Percentiles rank a stretch among this genome's conserved stretches.
phyloP scores from a whole-genome alignment of 1,140 invertebrate species.

The Globodera ellingtonae region DNA sequence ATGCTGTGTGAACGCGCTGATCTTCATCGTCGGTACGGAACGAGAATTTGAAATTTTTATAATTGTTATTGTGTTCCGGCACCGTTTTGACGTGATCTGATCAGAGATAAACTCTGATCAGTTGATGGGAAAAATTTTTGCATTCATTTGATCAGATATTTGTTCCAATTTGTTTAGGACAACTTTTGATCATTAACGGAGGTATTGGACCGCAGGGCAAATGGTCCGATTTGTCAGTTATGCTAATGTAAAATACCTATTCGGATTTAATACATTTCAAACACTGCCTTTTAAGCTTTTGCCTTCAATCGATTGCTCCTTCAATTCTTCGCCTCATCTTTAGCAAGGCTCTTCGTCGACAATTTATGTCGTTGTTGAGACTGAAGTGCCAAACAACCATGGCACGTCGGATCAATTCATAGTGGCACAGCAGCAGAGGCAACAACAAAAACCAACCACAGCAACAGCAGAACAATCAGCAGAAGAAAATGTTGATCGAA shows the following conservation, averaged over 20 bases:
- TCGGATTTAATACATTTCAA: not conserved
- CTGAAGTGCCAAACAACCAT: not conserved
- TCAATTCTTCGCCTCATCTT: conserved; percentile 21
- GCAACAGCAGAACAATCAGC: no score
- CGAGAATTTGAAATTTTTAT: no score
- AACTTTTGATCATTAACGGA: conserved; percentile 19
- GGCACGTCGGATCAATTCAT: not conserved
- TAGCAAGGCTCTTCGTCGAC: conserved; percentile 14
- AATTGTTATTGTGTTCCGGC: no score
- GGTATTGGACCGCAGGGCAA: conserved; percentile 17
- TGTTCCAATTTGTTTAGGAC: conserved; percentile 14
- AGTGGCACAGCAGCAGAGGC: no score
- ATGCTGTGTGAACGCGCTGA: conserved; percentile 23
- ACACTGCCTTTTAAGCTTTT: conserved; percentile 2
- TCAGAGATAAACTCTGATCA: no score
- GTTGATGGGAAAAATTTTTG: no score
- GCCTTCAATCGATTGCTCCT: conserved; percentile 29
- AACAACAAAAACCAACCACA: no score
- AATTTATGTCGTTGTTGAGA: not conserved
- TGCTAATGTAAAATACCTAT: conserved; percentile 7
- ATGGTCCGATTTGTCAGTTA: conserved; percentile 25
- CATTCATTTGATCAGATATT: not conserved
- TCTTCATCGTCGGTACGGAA: conserved; percentile 22
- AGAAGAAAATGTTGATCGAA: no score
- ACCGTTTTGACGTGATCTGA: no score